These are phyloP conservation scores for Panagrolaimus sp. DNA, from an alignment of 1,140 invertebrate species.

Conservation along the genomic window DNA sequence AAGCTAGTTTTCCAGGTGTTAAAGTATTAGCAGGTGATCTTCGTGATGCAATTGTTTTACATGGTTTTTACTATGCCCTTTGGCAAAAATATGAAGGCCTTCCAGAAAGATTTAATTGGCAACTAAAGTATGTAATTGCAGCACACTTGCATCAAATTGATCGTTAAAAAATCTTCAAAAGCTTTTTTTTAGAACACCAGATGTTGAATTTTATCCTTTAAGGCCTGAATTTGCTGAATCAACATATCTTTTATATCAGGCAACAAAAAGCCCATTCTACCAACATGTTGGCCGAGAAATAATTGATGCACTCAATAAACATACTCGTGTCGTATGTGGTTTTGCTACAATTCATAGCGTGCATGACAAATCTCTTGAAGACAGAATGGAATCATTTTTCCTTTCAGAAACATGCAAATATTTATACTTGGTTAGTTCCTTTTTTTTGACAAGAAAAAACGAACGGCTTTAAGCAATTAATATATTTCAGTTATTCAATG, in stretches of 20 bases:
- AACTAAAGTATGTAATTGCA: conserved; percentile 58
- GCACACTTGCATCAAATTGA: too few species aligned
- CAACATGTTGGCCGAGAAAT: conserved; percentile 69
- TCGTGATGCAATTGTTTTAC: conserved; percentile 70
- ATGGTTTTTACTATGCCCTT: conserved; percentile 68
- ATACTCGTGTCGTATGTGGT: conserved; percentile 63
- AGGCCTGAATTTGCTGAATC: conserved; percentile 69
- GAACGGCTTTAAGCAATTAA: neutral
- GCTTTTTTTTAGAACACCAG: conserved; percentile 60
- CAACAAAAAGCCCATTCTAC: conserved; percentile 70
- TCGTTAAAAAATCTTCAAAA: too few species aligned
- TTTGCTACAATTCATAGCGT: conserved; percentile 73
- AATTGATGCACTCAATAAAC: conserved; percentile 64
- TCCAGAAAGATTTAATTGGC: conserved; percentile 70
- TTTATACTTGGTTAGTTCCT: conserved; percentile 74
- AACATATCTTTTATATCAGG: conserved; percentile 69
- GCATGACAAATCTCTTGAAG: conserved; percentile 83
- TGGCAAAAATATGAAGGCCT: conserved; percentile 68
- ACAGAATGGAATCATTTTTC: conserved; percentile 98
- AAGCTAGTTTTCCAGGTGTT: conserved; percentile 59
- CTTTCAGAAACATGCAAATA: conserved; percentile 97
- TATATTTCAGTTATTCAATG: conserved; percentile 67
- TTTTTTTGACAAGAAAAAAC: neutral
- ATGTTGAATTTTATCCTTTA: conserved; percentile 68
- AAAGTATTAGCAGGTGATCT: conserved; percentile 68